Conservation (phyloP, 2,888 invertebrate genomes). For the Onchidella celtica region DNA sequence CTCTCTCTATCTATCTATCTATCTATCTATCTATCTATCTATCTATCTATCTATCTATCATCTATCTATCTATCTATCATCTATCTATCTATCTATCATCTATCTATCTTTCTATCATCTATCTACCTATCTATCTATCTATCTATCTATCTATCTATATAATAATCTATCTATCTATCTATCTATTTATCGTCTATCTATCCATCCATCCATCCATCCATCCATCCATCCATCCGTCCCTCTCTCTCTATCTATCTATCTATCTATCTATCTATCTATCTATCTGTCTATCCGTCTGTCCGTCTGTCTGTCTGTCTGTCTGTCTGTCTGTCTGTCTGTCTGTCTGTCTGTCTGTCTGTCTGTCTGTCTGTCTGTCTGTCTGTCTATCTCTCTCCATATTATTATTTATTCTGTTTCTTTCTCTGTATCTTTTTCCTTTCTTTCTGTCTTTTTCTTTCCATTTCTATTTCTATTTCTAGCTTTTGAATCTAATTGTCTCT, state of each 20-base stretch:
- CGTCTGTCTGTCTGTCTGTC: constrained; percentile 15
- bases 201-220: too few species aligned
- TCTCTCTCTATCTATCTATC: constrained; percentile 20
- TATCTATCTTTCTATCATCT: neutral
- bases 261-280: constrained; percentile 18
- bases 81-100: constrained; percentile 6
- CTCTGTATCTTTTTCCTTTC: too few species aligned
- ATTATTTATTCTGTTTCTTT: too few species aligned
- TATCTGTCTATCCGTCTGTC: constrained; percentile 18
- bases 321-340: neutral
- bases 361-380: too few species aligned
- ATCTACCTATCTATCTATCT: neutral
- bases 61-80: neutral
- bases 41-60: neutral
- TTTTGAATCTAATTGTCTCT: neutral
- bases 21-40: constrained; percentile 9
- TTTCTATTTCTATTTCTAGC: neutral
- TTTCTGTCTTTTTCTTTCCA: neutral
- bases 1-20: constrained; percentile 8
- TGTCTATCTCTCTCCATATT: too few species aligned
- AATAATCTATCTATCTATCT: too few species aligned
- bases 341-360: neutral
- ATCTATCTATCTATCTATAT: neutral
- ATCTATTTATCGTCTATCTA: too few species aligned
- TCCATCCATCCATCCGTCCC: constrained; percentile 17